Evolutionary conservation across 1,140 invertebrate species (phyloP).

Genomic region (Thalassaphorura encarpata): DNA sequence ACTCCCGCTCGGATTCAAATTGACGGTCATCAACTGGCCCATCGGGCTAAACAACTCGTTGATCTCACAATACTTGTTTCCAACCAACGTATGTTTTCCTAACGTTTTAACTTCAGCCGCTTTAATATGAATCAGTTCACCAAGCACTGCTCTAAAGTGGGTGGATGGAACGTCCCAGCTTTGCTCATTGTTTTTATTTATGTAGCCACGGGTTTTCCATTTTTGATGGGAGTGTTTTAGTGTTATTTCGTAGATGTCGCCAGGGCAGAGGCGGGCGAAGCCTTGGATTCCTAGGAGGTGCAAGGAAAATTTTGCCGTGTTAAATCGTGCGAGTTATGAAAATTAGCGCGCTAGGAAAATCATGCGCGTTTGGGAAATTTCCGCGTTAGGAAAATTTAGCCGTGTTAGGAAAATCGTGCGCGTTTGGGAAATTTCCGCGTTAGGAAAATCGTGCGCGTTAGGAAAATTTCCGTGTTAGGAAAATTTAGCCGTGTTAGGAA

Average conservation of each 20-base stretch:
- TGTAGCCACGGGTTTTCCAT: conserved; percentile 49
- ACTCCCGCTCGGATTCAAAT: conserved; percentile 52
- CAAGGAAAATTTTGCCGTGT: background rate
- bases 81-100: conserved; percentile 40
- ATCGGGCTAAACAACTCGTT: conserved; percentile 50
- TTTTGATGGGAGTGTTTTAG: conserved; percentile 51
- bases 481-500: too few species aligned
- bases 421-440: too few species aligned
- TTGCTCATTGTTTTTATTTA: conserved; percentile 47
- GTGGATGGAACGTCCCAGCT: conserved; percentile 45
- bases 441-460: too few species aligned
- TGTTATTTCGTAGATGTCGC: conserved; percentile 53
- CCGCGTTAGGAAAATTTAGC: background rate
- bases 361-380: background rate
- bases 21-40: conserved; percentile 55
- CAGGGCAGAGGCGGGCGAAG: conserved; percentile 50
- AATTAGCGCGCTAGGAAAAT: background rate
- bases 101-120: conserved; percentile 39
- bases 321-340: too few species aligned
- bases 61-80: conserved; percentile 52
- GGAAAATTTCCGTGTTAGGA: too few species aligned
- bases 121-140: conserved; percentile 48
- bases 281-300: conserved; percentile 42
- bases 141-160: conserved; percentile 45
- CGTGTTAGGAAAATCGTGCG: too few species aligned